Evolutionary conservation across 2,888 invertebrate genomes (phyloP).

Genomic region (Sialis fuliginosa): DNA sequence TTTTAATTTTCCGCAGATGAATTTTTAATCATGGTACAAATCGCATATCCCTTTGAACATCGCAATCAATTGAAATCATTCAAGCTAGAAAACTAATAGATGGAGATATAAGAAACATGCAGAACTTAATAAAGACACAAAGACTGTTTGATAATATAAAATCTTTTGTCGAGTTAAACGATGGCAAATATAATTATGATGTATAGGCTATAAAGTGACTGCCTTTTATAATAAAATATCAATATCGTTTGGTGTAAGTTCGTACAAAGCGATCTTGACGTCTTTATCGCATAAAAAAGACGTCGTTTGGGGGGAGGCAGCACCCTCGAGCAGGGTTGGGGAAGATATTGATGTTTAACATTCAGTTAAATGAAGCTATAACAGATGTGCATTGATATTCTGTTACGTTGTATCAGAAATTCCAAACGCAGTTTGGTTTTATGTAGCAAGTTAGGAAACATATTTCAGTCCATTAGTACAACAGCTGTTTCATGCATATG

Average conservation of each 20-base stretch:
- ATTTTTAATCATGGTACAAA: too few relatives aligned
- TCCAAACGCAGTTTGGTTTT: background rate
- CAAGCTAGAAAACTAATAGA: too few relatives aligned
- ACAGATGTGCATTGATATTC: background rate
- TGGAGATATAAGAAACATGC: too few relatives aligned
- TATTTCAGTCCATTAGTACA: too few relatives aligned
- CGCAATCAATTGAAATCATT: too few relatives aligned
- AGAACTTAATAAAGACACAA: too few relatives aligned
- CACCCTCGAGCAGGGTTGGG: background rate
- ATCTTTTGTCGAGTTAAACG: too few relatives aligned
- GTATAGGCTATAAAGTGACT: background rate
- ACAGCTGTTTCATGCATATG: too few relatives aligned
- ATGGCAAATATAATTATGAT: background rate
- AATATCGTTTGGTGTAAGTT: background rate
- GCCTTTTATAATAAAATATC: constrained; percentile 1
- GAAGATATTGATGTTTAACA: constrained; percentile 1
- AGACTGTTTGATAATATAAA: too few relatives aligned
- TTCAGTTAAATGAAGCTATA: background rate
- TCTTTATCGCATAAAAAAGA: constrained; percentile 1
- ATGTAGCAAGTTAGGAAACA: background rate
- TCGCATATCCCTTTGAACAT: too few relatives aligned
- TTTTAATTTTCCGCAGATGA: too few relatives aligned
- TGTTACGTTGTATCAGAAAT: background rate
- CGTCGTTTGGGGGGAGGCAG: background rate
- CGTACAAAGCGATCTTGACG: background rate